Evolutionary conservation across 2,113 vertebrate species (phyloP).

Genomic region (Alectura lathami): DNA sequence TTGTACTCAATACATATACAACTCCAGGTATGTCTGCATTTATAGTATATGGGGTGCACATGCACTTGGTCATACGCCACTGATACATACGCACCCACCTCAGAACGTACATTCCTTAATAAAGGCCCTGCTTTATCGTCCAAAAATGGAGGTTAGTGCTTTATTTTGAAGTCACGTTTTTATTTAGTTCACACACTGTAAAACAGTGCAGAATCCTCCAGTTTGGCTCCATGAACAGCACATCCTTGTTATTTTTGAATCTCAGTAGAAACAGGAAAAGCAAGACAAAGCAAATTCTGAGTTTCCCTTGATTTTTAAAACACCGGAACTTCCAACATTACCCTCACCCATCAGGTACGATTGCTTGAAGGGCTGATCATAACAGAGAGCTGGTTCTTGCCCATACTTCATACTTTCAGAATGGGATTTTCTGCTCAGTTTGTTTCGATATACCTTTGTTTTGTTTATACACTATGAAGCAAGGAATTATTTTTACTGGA

Average conservation of each 20-base stretch:
- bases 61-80: neutral
- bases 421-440: neutral
- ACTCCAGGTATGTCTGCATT: neutral
- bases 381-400: neutral
- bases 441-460: neutral
- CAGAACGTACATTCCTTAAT: neutral
- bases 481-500: neutral
- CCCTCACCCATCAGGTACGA: neutral
- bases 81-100: neutral
- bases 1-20: neutral
- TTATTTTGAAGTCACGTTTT: neutral
- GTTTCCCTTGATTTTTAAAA: neutral
- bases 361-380: neutral
- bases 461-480: neutral
- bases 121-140: neutral
- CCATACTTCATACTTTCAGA: neutral
- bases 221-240: neutral
- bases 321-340: neutral
- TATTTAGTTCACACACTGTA: neutral
- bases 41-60: neutral
- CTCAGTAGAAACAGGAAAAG: neutral
- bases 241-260: neutral
- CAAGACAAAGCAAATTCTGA: neutral
- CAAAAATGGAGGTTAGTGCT: neutral
- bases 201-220: neutral